Evolutionary conservation across 2,888 invertebrate species (phyloP), one percentile per base, ranked within the genome.

Genomic region (Trichogramma dendrolimi): DNA sequence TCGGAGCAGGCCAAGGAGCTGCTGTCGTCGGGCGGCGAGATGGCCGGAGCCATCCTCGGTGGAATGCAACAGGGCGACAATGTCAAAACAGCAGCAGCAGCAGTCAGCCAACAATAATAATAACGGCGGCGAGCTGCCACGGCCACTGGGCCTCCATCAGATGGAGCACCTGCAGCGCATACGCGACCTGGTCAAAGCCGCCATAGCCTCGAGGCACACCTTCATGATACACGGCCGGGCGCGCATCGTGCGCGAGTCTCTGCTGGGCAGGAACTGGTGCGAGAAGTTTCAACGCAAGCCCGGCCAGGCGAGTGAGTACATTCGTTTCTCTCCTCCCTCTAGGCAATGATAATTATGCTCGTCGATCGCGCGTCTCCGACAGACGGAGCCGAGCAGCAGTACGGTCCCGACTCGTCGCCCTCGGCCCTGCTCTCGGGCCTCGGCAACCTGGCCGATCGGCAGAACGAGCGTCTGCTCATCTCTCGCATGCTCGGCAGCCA

Each of bases 401-500:
- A 67, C 38, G 57, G 62, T 14, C 69, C 73, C 11, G 75, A 79
- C 5, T 71, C 77, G 38, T 77, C 68, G 62, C 76, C 78, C 2
- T 69, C 76, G 8, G 54, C 71, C 8, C 62, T 79, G 27, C 62
- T 79, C 43, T 68, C 74, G 6, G 77, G 78, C 0, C 72, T 76
- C 40, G 76, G 77, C 0, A 72, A 77, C n/a, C 60, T 79, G 8
- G 73, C 65, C 47, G 77, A 78, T 47, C 62, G 66, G 1, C 75
- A 74, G 57, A 75, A 73, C 62, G 75, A 78, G 61, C 70, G 72
- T 11, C 66, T 72, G 10, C 65, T 79, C 27, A 84, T 91, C 73
- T 90, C 88, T 4, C 84, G 91, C 70, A 88, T 93, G 78, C 83
- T 94, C 73, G 87, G 88, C 70, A 88, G 90, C 71, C 86, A 89